Evolutionary conservation across 2,888 invertebrate species (phyloP), one percentile per base, ranked within the genome.

Genomic region (Patella depressa): DNA sequence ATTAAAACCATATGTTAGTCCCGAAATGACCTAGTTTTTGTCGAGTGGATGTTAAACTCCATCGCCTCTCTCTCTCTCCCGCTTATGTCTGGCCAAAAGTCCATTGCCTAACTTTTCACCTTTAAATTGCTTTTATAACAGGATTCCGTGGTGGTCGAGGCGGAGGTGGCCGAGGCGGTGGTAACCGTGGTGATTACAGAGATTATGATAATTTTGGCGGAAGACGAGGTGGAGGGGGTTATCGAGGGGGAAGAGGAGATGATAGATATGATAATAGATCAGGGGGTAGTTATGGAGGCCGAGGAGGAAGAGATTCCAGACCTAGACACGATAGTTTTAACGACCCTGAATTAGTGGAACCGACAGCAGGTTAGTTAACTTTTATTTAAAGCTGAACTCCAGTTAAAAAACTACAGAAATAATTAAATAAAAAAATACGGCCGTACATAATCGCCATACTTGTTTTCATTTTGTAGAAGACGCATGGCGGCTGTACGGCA

Each of bases 301-400:
- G 78, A 45, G 76, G 80, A 71, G 78, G 81, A 3, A 73, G 80
- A 12, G 71, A 74, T 24, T 76, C 80, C 45, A 80, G 87, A 24
- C 82, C 80, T 55, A 76, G 87, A 76, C 82, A 86, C 34, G 86
- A 88, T 71, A 86, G 89, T 78, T 88, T 87, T 34, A 85, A 86
- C 4, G 76, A 74, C 29, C 80, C 83, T 53, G 86, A 88, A 71
- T 85, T 89, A 69, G 81, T 89, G 77, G 91, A 91, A 85, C 87
- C 90, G 9, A 89, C 90, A 65, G 90, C 90, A 81, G 91, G 91
- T 90, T 72, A 76, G 79, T 65, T 24, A 11, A 5, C 57, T 53
- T 11, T n/a, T 12, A 15, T 4, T 54, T 17, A 19, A 45, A 0
- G 5, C 24, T 24, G 24, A 24, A 24, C 24, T n/a, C n/a, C n/a